Percentiles rank a stretch among this genome's conserved stretches.
phyloP scores from a whole-genome alignment of 2,888 invertebrate species.

The Cotesia congregata region DNA sequence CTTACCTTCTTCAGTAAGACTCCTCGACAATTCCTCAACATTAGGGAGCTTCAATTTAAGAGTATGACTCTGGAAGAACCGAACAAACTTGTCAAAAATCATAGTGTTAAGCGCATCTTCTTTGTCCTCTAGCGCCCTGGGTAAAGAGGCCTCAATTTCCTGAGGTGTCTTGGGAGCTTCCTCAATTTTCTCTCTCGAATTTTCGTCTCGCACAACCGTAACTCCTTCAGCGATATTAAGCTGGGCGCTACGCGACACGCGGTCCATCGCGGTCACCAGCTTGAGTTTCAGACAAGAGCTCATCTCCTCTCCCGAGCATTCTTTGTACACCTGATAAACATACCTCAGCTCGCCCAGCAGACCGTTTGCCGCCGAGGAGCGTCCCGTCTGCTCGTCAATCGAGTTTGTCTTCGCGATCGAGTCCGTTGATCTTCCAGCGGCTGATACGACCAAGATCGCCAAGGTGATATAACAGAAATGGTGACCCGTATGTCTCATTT shows the following conservation, averaged over 20 bases:
- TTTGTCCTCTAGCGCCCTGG: slow-evolving; percentile 80
- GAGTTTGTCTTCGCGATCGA: slow-evolving; percentile 60
- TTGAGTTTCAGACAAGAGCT: slow-evolving; percentile 84
- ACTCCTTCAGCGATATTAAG: slow-evolving; percentile 82
- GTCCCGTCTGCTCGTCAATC: slow-evolving; percentile 62
- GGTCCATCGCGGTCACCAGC: slow-evolving; percentile 82
- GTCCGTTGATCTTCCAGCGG: slow-evolving; percentile 62
- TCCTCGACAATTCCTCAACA: slow-evolving; percentile 76
- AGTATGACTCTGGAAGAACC: slow-evolving; percentile 84
- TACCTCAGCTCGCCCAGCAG: slow-evolving; percentile 78
- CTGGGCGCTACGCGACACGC: slow-evolving; percentile 77
- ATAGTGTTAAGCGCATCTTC: slow-evolving; percentile 81
- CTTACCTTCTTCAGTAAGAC: slow-evolving; percentile 74
- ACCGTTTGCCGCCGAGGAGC: slow-evolving; percentile 58
- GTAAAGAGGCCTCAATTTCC: slow-evolving; percentile 80
- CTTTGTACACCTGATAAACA: slow-evolving; percentile 85
- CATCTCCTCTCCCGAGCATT: slow-evolving; percentile 79
- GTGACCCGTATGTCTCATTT: slow-evolving; percentile 60
- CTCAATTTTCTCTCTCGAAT: slow-evolving; percentile 52
- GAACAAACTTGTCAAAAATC: slow-evolving; percentile 81
- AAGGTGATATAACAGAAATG: slow-evolving; percentile 56
- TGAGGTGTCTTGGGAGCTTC: slow-evolving; percentile 73
- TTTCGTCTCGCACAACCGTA: slow-evolving; percentile 78
- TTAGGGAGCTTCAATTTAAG: slow-evolving; percentile 85
- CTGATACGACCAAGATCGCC: slow-evolving; percentile 56